Conservation (phyloP, 2,797 vertebrate genomes). For the Tokudaia muenninki region DNA sequence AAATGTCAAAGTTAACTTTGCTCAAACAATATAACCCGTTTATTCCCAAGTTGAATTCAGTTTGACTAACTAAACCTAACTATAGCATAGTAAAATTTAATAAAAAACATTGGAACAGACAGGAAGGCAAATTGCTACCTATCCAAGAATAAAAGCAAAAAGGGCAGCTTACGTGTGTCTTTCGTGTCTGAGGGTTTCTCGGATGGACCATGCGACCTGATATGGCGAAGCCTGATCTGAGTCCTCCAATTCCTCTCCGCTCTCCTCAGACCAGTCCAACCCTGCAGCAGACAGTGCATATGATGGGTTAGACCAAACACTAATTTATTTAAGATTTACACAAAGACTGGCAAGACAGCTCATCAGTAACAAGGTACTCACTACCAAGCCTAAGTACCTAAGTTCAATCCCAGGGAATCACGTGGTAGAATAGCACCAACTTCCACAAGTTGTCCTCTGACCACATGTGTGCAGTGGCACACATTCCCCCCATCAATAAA, state of each 20-base stretch:
- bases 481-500: not conserved
- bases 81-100: conserved; percentile 7
- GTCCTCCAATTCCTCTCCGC: conserved; percentile 94
- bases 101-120: not conserved
- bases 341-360: not conserved
- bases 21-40: conserved; percentile 5
- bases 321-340: conserved; percentile 29
- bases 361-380: not conserved
- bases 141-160: conserved; percentile 16
- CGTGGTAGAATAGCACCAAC: not conserved
- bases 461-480: not conserved
- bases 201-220: conserved; percentile 93
- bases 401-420: not conserved
- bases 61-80: not conserved
- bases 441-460: not conserved
- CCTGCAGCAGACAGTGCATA: conserved; percentile 87
- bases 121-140: not conserved
- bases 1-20: conserved; percentile 15
- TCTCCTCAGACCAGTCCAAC: conserved; percentile 99
- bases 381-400: not conserved
- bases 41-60: conserved; percentile 38
- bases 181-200: conserved; percentile 91
- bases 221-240: conserved; percentile 92
- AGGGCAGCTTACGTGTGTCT: conserved; percentile 88
- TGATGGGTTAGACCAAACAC: conserved; percentile 61